Conservation (phyloP, 2,113 vertebrate species). For the Eurypyga helias region DNA sequence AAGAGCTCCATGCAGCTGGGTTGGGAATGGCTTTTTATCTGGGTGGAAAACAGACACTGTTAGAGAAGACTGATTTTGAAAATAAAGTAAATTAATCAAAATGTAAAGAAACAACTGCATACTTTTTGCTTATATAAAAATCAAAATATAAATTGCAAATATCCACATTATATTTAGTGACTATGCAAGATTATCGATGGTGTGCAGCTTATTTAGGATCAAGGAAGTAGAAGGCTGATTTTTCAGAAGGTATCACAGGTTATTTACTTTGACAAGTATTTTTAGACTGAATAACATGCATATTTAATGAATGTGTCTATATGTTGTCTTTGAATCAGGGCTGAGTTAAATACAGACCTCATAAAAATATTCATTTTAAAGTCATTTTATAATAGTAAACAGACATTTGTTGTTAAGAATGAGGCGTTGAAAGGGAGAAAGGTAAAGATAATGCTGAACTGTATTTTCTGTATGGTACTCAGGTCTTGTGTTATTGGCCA, state of each 20-base stretch:
- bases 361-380: background rate
- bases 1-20: background rate
- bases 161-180: background rate
- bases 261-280: conserved; percentile 16
- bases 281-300: background rate
- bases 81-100: background rate
- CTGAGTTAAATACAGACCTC: background rate
- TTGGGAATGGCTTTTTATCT: background rate
- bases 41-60: background rate
- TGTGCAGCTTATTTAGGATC: background rate
- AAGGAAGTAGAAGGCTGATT: background rate
- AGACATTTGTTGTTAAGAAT: background rate
- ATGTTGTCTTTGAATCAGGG: background rate
- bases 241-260: background rate
- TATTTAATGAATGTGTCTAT: background rate
- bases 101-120: background rate
- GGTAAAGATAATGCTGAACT: background rate
- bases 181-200: background rate
- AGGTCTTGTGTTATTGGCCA: background rate
- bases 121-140: conserved; percentile 6
- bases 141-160: background rate
- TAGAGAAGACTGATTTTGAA: background rate
- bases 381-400: background rate
- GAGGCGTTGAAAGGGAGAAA: background rate
- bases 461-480: background rate